Conservation (phyloP, 2,113 vertebrate genomes). For the Hyaena hyaena region DNA sequence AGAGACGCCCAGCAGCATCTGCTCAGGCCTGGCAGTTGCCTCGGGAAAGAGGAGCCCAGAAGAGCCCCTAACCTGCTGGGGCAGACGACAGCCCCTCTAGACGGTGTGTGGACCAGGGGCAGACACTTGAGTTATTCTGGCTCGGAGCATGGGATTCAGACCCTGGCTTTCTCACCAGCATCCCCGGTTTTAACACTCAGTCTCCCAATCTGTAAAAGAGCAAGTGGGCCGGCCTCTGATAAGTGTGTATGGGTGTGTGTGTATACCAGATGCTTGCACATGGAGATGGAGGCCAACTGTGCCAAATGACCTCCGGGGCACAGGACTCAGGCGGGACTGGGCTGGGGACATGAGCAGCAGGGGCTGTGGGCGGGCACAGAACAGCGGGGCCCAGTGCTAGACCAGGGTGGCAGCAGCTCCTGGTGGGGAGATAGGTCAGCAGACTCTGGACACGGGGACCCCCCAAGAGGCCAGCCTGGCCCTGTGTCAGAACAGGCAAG, state of each 20-base stretch:
- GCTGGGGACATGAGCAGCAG: not conserved
- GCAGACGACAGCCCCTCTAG: not conserved
- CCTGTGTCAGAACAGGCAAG: not conserved
- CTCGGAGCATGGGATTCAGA: not conserved
- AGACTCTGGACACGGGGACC: too few species aligned
- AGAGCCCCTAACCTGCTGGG: not conserved
- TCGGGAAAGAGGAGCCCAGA: too few species aligned
- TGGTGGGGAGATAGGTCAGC: not conserved
- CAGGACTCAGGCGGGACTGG: not conserved
- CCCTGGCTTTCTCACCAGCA: not conserved
- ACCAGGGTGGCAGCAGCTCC: fast-evolving
- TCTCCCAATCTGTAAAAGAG: not conserved
- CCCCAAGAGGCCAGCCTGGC: not conserved
- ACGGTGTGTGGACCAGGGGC: not conserved
- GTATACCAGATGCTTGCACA: not conserved
- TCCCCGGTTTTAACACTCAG: not conserved
- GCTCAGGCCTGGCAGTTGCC: not conserved
- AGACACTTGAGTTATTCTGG: not conserved
- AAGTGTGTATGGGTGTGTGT: too few species aligned
- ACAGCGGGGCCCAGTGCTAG: not conserved
- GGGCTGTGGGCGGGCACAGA: not conserved
- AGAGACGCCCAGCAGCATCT: not conserved
- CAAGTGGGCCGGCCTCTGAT: not conserved
- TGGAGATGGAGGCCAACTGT: not conserved
- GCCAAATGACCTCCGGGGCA: not conserved